Percentiles rank a stretch among this genome's conserved stretches.
phyloP scores from a whole-genome alignment of 2,113 vertebrate genomes.

The Thryonomys swinderianus region DNA sequence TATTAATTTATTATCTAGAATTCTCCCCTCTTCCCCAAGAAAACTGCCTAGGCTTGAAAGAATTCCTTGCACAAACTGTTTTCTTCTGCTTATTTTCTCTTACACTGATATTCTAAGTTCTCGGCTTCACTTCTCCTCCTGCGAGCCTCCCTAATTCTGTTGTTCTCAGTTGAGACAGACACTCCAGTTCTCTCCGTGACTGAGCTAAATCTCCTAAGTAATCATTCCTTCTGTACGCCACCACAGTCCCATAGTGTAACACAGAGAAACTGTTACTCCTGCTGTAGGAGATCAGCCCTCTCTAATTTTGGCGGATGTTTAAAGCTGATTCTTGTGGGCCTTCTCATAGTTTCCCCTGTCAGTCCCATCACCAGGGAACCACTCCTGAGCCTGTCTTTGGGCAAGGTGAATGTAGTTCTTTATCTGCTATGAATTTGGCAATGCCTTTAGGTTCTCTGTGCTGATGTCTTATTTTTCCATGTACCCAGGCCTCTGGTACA shows the following conservation, averaged over 20 bases:
- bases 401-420: not conserved
- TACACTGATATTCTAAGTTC: not conserved
- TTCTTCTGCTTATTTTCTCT: not conserved
- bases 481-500: not conserved
- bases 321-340: slow-evolving; percentile 13
- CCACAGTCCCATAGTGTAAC: not conserved
- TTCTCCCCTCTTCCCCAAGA: not conserved
- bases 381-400: not conserved
- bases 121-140: not conserved
- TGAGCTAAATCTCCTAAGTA: not conserved
- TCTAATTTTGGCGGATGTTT: not conserved
- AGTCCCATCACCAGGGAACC: not conserved
- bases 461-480: not conserved
- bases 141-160: not conserved
- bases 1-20: slow-evolving; percentile 38
- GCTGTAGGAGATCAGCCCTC: not conserved
- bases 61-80: not conserved
- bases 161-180: not conserved
- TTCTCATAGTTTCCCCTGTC: not conserved
- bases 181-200: not conserved
- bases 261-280: not conserved
- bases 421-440: not conserved
- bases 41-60: not conserved
- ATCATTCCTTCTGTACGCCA: not conserved
- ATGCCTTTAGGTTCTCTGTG: not conserved